A percentile compares a stretch with the other conserved stretches of the same genome.
Evolutionary conservation across 2,888 invertebrate genomes (phyloP).

Genomic region (Cataglyphis rosenhaueri): DNA sequence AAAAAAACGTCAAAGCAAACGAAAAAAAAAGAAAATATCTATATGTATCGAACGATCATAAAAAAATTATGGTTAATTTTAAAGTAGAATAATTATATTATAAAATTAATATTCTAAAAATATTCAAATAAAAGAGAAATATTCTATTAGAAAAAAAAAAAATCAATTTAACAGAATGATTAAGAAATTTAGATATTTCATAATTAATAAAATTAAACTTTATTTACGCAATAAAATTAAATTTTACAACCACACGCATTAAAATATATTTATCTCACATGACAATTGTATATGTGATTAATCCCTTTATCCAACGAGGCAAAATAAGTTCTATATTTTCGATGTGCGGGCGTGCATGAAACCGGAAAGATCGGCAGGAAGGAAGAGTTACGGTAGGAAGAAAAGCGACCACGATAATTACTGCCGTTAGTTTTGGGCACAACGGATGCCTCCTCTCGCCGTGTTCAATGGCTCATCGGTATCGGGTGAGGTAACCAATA

Average conservation of each 20-base stretch:
- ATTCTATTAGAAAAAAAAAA: not conserved
- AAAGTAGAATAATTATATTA: not conserved
- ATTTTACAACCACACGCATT: not conserved
- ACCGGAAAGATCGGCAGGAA: conserved; percentile 3
- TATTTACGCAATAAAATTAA: conserved; percentile 17
- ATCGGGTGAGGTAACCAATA: conserved; percentile 68
- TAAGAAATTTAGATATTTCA: not conserved
- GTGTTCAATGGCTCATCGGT: conserved; percentile 61
- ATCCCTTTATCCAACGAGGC: not conserved
- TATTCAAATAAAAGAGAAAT: not conserved
- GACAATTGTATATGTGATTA: not conserved
- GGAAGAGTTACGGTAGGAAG: conserved; percentile 29
- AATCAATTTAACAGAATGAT: not conserved
- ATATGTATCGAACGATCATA: not conserved
- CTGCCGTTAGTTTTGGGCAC: conserved; percentile 50
- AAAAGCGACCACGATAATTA: conserved; percentile 62
- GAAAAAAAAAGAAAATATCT: not conserved
- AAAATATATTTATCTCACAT: not conserved
- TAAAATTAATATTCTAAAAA: not conserved
- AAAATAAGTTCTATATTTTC: conserved; percentile 1
- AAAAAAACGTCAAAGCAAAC: not conserved
- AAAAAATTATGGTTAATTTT: not conserved
- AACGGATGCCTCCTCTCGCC: conserved; percentile 49
- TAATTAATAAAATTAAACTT: not conserved
- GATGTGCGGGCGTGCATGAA: conserved; percentile 15